Percentiles rank a stretch among this genome's conserved stretches.
Evolutionary conservation across 2,888 invertebrate genomes (phyloP).

Genomic region (Ctenicera cuprea): DNA sequence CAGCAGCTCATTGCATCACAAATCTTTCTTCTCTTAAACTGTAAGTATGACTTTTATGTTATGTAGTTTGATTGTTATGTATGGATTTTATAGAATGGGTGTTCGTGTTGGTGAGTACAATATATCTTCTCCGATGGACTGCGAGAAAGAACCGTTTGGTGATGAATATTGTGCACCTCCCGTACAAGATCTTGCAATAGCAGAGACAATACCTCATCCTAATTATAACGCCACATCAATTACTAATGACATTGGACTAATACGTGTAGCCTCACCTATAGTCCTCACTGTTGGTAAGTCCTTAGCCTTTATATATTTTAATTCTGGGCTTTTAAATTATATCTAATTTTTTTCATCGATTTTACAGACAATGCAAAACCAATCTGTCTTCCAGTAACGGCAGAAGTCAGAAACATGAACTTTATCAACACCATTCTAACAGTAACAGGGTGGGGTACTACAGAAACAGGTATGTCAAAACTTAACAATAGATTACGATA

Average conservation of each 20-base stretch:
- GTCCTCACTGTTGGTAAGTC: slow-evolving; percentile 67
- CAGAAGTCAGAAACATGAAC: slow-evolving; percentile 63
- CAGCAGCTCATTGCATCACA: slow-evolving; percentile 77
- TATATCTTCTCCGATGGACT: slow-evolving; percentile 70
- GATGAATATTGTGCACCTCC: slow-evolving; percentile 69
- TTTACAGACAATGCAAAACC: slow-evolving; percentile 69
- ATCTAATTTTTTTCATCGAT: too few relatives aligned
- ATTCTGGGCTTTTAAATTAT: too few relatives aligned
- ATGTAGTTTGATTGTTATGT: not conserved
- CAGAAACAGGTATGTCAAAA: slow-evolving; percentile 74
- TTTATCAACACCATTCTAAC: slow-evolving; percentile 74
- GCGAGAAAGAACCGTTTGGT: slow-evolving; percentile 63
- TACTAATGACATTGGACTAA: slow-evolving; percentile 77
- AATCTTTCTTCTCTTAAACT: slow-evolving; percentile 60
- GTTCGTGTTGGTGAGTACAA: slow-evolving; percentile 80
- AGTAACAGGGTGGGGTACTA: slow-evolving; percentile 86
- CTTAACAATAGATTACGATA: too few relatives aligned
- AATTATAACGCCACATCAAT: slow-evolving; percentile 72
- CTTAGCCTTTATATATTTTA: not conserved
- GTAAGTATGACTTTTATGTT: slow-evolving; percentile 62
- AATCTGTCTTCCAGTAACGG: slow-evolving; percentile 72
- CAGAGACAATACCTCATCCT: slow-evolving; percentile 73
- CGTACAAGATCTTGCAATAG: slow-evolving; percentile 74
- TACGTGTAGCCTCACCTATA: slow-evolving; percentile 70
- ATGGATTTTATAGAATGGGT: slow-evolving; percentile 71